Evolutionary conservation across 30 jellyfish, hydroid and myxozoan genomes (phyloP), one percentile per base, ranked within the genome.

Genomic region (Cassiopea andromeda): DNA sequence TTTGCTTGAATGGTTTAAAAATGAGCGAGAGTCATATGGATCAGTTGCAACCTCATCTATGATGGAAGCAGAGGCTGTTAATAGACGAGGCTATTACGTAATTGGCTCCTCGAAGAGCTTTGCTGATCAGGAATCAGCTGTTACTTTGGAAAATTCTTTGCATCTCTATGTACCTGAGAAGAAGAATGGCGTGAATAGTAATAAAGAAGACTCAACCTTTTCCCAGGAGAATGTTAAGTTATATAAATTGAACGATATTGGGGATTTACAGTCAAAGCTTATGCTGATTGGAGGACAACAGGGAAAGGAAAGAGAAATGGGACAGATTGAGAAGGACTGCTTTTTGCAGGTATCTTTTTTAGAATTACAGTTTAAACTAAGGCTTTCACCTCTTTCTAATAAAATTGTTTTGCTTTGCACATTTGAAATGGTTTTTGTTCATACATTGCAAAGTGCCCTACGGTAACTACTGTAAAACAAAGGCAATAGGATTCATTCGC

Each of bases 31-130:
- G 48, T 91, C 97, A 15, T 91, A 91, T 49, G 97, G 97, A 43
- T 91, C 97, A 46, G 93, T 91, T 7, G 94, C 97, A 7, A 85
- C 89, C 60, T 84, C 84, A 44, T 91, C 94, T 8, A 73, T 84
- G 85, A 85, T 84, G 94, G 93, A 91, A 78, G 93, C 97, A 14
- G 89, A 91, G 88, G 88, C 82, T 19, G 97, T 94, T 44, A 91
- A 91, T 72, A 80, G 85, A 7, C 84, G 77, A 61, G 97, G 97
- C 71, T 77, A 77, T 71, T 91, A 84, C 92, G n/a, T 73, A 13
- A 77, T 91, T 76, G 97, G 97, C 59, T 70, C 78, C 43, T 47
- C 46, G 19, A 61, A 83, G 27, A 45, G 46, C 1, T 67, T 73
- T 48, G 78, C 70, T 59, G 83, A 38, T 16, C 79, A 80, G 75